A percentile compares a stretch with the other conserved stretches of the same genome.
Evolutionary conservation across 2,888 invertebrate species (phyloP).

Genomic region (Cryptus viduatorius): DNA sequence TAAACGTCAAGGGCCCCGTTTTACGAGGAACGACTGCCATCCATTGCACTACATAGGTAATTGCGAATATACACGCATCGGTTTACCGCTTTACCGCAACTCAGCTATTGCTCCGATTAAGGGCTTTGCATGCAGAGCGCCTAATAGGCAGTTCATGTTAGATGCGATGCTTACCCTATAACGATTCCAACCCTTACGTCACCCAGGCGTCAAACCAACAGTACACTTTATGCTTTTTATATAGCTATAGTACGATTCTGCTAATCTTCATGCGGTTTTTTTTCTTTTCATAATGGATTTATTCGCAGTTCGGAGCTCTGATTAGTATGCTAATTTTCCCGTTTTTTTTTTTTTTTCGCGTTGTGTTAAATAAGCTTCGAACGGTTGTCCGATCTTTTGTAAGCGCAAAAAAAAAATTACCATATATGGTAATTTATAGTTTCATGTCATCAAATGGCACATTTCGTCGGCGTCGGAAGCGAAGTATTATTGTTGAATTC

Average conservation of each 20-base stretch:
- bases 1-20: slow-evolving; percentile 13
- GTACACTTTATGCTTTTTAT: background rate
- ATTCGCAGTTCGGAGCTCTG: too few relatives aligned
- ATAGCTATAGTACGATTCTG: background rate
- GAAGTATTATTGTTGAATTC: too few relatives aligned
- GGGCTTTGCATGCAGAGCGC: slow-evolving; percentile 5
- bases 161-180: background rate
- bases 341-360: too few relatives aligned
- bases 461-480: too few relatives aligned
- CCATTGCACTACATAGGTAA: slow-evolving; percentile 3
- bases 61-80: slow-evolving; percentile 2
- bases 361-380: too few relatives aligned
- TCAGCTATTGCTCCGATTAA: background rate
- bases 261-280: background rate
- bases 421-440: too few relatives aligned
- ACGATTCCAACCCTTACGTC: background rate
- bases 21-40: slow-evolving; percentile 21
- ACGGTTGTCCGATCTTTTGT: too few relatives aligned
- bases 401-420: too few relatives aligned
- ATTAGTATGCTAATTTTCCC: too few relatives aligned
- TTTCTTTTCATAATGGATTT: too few relatives aligned
- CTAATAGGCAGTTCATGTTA: background rate
- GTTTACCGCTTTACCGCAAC: slow-evolving; percentile 38
- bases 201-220: background rate
- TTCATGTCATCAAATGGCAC: too few relatives aligned